These are phyloP conservation scores for Henicopernis longicauda DNA, from an alignment of 2,113 vertebrate species.

Conservation along the genomic window DNA sequence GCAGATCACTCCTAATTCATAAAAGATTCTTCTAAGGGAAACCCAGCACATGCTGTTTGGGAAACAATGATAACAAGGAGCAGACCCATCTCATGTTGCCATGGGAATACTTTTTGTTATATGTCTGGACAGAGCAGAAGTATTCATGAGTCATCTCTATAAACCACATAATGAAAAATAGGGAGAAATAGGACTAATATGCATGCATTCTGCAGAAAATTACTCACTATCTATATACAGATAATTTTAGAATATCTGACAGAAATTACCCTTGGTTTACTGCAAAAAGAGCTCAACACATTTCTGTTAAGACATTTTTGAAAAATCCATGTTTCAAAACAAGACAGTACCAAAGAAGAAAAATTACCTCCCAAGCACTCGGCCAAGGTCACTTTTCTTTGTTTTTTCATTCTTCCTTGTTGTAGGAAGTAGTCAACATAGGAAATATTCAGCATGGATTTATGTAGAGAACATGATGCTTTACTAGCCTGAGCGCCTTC, in stretches of 20 bases:
- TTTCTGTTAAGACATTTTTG: not conserved
- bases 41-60: not conserved
- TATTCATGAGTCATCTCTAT: not conserved
- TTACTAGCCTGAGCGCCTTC: not conserved
- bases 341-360: not conserved
- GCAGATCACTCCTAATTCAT: constrained; percentile 2
- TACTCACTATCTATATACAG: not conserved
- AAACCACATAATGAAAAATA: not conserved
- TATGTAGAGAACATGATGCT: not conserved
- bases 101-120: not conserved
- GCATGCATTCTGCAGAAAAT: not conserved
- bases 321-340: not conserved
- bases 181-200: not conserved
- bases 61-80: constrained; percentile 4
- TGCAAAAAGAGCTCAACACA: not conserved
- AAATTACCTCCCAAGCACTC: not conserved
- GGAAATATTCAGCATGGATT: not conserved
- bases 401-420: not conserved
- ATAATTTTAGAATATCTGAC: not conserved
- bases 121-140: not conserved
- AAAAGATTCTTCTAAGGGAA: constrained; percentile 4
- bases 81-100: not conserved
- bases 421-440: not conserved
- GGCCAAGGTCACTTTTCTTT: not conserved
- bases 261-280: not conserved